Base-by-base conservation (phyloP, 1,140 invertebrate species). In the Diachasmimorpha longicaudata region DNA sequence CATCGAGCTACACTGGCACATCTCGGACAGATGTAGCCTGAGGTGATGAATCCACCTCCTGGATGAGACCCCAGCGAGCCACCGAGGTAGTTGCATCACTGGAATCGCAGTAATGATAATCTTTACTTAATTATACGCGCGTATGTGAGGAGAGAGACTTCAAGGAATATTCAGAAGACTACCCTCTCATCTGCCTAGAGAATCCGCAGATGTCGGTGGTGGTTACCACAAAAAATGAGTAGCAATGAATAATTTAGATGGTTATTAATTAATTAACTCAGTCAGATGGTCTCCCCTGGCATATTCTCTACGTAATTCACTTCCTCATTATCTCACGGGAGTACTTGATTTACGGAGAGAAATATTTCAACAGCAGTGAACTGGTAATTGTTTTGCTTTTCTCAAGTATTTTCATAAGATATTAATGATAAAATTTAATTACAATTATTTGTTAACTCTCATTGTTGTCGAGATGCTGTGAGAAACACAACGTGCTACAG, bases 121-220 rank as follows among this genome's bases (percentile, higher is more conserved):
- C 79, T 77, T 77, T 78, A 75, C 76, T 79, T 82, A 80, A 82
- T 85, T 83, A 81, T 79, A 79, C 79, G 75, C 81, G 74, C 71
- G 76, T 81, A 80, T 70, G 76, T 78, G 66, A 66, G 55, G 78
- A 75, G 72, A 36, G 72, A 76, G 74, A 74, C 66, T 52, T 72
- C 71, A 70, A 42, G 70, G 46, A 44, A 58, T 37, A 70, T 70
- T 75, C 78, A 63, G 69, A 66, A 72, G 52, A 73, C 42, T 3
- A 9, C 31, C 31, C 46, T 16, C 21, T 21, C 25, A 79, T 71
- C 67, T 81, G 79, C 80, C 82, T 81, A 81, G 80, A 80, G 75
- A 82, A 79, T 78, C 52, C 82, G 70, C 81, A 78, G 81, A 76
- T 81, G 79, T 83, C 77, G 72, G 52, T 78, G 81, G 77, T 79